Conservation (phyloP, 2,113 vertebrate species). For the Atrichornis clamosus region DNA sequence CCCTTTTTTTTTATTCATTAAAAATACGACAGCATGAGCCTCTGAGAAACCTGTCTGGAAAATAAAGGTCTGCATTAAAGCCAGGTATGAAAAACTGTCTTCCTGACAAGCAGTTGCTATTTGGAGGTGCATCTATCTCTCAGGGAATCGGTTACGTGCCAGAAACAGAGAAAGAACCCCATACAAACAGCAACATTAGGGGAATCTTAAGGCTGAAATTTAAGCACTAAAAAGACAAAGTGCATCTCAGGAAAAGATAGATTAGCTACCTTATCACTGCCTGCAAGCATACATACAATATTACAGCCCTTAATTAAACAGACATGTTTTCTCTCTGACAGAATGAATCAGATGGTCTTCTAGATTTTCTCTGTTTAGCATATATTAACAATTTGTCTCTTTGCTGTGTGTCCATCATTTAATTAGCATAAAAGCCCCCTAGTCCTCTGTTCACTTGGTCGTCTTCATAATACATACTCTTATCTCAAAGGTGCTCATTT, state of each 20-base stretch:
- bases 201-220: slow-evolving; percentile 26
- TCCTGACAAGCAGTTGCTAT: slow-evolving; percentile 60
- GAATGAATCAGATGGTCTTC: slow-evolving; percentile 10
- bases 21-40: slow-evolving; percentile 34
- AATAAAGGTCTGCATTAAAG: slow-evolving; percentile 48
- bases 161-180: slow-evolving; percentile 3
- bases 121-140: slow-evolving; percentile 37
- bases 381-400: slow-evolving; percentile 15
- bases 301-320: slow-evolving; percentile 53
- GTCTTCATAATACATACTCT: not conserved
- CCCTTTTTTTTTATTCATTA: not conserved
- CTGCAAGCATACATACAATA: slow-evolving; percentile 38
- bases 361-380: slow-evolving; percentile 29
- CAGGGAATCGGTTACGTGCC: not conserved
- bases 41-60: slow-evolving; percentile 63
- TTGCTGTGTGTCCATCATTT: not conserved
- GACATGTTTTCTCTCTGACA: slow-evolving; percentile 8
- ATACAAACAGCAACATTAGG: slow-evolving; percentile 7
- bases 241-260: slow-evolving; percentile 31
- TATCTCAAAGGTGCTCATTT: slow-evolving; percentile 28
- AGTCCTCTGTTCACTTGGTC: not conserved
- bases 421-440: slow-evolving; percentile 9
- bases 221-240: slow-evolving; percentile 38
- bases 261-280: slow-evolving; percentile 58
- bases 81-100: slow-evolving; percentile 32